phyloP scores from a whole-genome alignment of 2,113 vertebrate species.

The Pholis gunnellus region DNA sequence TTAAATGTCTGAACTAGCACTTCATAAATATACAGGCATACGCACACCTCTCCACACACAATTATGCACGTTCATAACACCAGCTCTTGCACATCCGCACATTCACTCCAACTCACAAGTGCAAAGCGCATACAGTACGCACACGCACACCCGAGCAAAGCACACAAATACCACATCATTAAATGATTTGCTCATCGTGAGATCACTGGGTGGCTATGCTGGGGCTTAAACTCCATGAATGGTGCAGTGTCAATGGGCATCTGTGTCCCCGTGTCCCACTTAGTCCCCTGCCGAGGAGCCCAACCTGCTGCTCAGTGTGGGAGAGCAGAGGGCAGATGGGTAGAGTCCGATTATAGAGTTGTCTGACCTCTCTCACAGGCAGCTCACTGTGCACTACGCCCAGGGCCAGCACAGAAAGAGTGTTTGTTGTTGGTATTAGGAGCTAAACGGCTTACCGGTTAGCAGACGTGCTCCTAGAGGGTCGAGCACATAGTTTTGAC shows the following conservation, averaged over 20 bases:
- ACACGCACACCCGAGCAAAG: constrained; percentile 3
- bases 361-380: constrained; percentile 79
- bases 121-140: neutral
- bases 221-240: constrained; percentile 70
- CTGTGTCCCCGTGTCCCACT: constrained; percentile 80
- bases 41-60: constrained; percentile 66
- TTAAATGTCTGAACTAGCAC: constrained; percentile 79
- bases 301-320: constrained; percentile 75
- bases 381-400: constrained; percentile 64
- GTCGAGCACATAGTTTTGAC: constrained; percentile 74
- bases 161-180: constrained; percentile 51
- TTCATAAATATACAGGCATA: constrained; percentile 72
- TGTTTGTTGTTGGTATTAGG: constrained; percentile 84
- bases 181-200: constrained; percentile 66
- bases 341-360: constrained; percentile 82
- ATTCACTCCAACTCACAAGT: constrained; percentile 26
- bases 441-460: constrained; percentile 84
- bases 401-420: constrained; percentile 75
- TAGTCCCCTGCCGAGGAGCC: constrained; percentile 77
- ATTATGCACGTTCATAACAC: constrained; percentile 66
- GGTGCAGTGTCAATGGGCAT: constrained; percentile 75
- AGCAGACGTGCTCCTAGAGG: constrained; percentile 78
- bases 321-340: constrained; percentile 81
- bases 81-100: constrained; percentile 47
- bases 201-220: constrained; percentile 43